Evolutionary conservation across 2,113 vertebrate genomes (phyloP), one percentile per base, ranked within the genome.

Genomic region (Butorides virescens): DNA sequence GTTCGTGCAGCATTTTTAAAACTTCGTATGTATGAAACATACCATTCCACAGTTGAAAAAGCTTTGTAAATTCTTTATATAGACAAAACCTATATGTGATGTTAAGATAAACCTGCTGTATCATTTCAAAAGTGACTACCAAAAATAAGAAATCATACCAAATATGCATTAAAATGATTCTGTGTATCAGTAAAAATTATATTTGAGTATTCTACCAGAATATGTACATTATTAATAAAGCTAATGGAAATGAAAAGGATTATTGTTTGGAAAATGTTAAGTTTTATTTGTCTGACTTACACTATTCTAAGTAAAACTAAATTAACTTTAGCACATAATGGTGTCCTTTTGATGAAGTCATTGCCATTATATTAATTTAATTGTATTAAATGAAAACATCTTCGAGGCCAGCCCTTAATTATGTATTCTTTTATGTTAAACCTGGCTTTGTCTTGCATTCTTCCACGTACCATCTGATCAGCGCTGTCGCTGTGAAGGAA

Each of bases 51-150:
- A 95, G 71, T 46, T 95, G 94, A 97, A 90, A 81, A 92, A 93
- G 34, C 94, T 95, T 39, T 97, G 90, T 97, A 94, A 98, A 98
- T 96, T 96, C 96, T 97, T 98, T 97, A 93, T 95, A 89, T 97
- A 97, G 86, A 94, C 65, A 91, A 92, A 94, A 87, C 23, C 26
- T 93, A 34, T 83, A 82, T 92, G 83, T 95, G 84, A 96, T 95
- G 68, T 76, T 75, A 92, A 94, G 70, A 62, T 97, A 92, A 92
- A 91, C 92, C 86, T 97, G 42, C 92, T 96, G 53, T 98, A 65
- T 94, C 92, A 46, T 95, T 96, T 93, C 76, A 96, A 94, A 96
- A 95, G 84, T 3, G 22, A 96, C 92, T 96, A 96, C 95, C 95
- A 95, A 97, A 98, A 97, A 93, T 37, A 77, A 92, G 89, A 91